Evolutionary conservation across 2,888 invertebrate species (phyloP).

Genomic region (Nomada fabriciana): DNA sequence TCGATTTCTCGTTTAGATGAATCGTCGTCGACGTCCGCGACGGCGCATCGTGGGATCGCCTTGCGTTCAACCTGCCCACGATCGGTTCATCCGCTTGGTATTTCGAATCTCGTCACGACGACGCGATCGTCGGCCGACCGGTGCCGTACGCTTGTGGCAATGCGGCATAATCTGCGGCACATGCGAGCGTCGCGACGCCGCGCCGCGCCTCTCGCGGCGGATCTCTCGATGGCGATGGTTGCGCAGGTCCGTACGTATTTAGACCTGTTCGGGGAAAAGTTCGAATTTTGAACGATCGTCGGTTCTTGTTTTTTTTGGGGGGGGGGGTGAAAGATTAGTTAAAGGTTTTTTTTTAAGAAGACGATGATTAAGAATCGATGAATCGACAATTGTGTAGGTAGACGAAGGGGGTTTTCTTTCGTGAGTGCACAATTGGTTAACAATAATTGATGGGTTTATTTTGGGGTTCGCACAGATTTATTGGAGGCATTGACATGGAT

Average conservation of each 20-base stretch:
- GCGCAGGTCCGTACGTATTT: conserved; percentile 49
- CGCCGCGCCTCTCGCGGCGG: conserved; percentile 71
- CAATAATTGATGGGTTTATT: no score
- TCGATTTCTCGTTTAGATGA: background rate
- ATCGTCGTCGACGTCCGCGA: conserved; percentile 49
- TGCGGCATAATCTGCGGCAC: conserved; percentile 78
- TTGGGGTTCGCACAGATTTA: no score
- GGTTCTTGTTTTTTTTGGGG: no score
- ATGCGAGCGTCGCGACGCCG: conserved; percentile 72
- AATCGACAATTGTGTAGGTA: no score
- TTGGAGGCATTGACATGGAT: no score
- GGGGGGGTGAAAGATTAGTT: no score
- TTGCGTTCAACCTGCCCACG: conserved; percentile 12
- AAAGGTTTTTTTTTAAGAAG: no score
- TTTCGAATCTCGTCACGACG: conserved; percentile 3
- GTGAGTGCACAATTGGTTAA: no score
- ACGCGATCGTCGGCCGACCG: conserved; percentile 46
- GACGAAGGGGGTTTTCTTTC: no score
- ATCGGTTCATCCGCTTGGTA: conserved; percentile 18
- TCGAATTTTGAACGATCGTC: conserved; percentile 20
- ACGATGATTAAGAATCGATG: no score
- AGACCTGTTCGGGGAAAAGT: conserved; percentile 13
- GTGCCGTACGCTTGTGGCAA: conserved; percentile 67
- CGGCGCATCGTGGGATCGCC: conserved; percentile 50
- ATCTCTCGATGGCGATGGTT: conserved; percentile 11